These are phyloP conservation scores for Tromatobia lineatoria DNA, from an alignment of 2,888 invertebrate species.

Conservation along the genomic window DNA sequence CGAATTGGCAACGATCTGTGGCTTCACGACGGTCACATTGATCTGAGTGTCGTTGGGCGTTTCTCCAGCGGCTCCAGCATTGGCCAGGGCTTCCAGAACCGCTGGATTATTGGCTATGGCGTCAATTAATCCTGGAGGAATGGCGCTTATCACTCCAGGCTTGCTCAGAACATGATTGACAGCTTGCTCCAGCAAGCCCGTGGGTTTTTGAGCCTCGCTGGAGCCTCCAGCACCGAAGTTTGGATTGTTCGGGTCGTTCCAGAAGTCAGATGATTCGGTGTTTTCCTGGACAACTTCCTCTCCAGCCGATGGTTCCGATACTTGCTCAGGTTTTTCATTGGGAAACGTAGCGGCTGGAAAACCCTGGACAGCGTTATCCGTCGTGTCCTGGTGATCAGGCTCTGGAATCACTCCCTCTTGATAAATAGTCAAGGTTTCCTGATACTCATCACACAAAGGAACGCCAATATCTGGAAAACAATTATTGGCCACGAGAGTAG, in stretches of 20 bases:
- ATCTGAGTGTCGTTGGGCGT: not conserved
- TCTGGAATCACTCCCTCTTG: not conserved
- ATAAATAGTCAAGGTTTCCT: conserved; percentile 43
- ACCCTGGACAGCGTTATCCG: not conserved
- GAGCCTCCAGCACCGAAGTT: conserved; percentile 31
- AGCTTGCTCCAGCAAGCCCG: conserved; percentile 21
- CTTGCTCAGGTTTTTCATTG: not conserved
- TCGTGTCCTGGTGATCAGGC: not conserved
- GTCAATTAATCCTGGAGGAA: conserved; percentile 9
- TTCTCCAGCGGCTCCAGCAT: conserved; percentile 1
- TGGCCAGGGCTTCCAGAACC: not conserved
- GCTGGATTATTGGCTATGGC: conserved; percentile 26
- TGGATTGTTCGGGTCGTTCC: conserved; percentile 43
- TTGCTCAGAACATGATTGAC: conserved; percentile 54
- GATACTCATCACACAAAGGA: conserved; percentile 76
- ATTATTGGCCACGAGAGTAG: conserved; percentile 80
- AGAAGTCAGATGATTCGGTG: conserved; percentile 17
- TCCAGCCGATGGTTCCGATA: not conserved
- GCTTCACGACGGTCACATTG: not conserved
- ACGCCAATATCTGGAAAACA: conserved; percentile 81
- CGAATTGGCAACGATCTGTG: not conserved
- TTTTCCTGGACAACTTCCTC: not conserved
- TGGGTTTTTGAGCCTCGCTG: conserved; percentile 11
- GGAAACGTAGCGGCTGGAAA: not conserved
- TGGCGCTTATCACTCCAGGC: conserved; percentile 19